Conservation (phyloP, 2,888 invertebrate genomes). For the Andrena camellia region DNA sequence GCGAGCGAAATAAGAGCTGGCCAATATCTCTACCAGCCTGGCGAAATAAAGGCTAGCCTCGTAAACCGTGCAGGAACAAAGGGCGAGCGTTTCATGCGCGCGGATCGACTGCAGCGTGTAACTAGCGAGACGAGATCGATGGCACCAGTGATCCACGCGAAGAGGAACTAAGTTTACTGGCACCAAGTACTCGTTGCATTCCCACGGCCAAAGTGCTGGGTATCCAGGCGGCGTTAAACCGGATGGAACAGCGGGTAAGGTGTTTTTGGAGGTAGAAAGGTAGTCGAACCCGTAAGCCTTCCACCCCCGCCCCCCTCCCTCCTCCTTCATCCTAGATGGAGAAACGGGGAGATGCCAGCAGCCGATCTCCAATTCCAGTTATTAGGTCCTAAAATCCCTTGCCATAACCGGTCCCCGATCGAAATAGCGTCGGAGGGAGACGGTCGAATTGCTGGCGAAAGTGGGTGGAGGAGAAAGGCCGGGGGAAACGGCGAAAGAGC, state of each 20-base stretch:
- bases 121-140: neutral
- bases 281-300: conserved; percentile 37
- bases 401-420: conserved; percentile 70
- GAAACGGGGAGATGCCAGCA: conserved; percentile 46
- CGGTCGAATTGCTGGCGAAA: neutral
- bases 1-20: conserved; percentile 13
- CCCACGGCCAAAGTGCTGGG: neutral
- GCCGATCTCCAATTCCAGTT: conserved; percentile 75
- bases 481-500: neutral
- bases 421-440: conserved; percentile 51
- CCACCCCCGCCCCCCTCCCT: neutral
- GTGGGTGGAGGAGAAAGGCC: neutral
- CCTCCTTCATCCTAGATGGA: conserved; percentile 30
- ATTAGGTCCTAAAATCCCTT: conserved; percentile 76
- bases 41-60: neutral
- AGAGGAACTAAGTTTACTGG: neutral
- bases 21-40: neutral
- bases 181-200: neutral
- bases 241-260: conserved; percentile 39
- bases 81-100: neutral
- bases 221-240: conserved; percentile 26
- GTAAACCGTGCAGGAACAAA: neutral
- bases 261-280: conserved; percentile 35
- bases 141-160: neutral
- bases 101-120: neutral